These are phyloP conservation scores for Diorhabda sublineata DNA, from an alignment of 1,140 invertebrate genomes.

Conservation along the genomic window DNA sequence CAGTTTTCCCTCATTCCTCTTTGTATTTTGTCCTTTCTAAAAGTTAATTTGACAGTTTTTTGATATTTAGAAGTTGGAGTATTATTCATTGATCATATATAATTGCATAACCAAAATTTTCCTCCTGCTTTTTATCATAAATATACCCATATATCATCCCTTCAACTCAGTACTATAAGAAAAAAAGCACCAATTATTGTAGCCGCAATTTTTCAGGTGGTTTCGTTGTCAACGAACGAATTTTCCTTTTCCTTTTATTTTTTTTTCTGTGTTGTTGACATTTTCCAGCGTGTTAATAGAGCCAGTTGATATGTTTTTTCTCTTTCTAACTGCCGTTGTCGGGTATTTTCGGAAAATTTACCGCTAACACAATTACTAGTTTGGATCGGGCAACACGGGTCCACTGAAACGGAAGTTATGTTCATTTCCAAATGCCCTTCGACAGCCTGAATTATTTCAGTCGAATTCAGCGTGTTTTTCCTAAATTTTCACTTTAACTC, in stretches of 20 bases:
- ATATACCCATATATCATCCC: no score
- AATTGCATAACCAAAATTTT: no score
- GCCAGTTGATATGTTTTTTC: conserved; percentile 15
- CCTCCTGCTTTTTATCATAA: no score
- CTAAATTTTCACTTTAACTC: not conserved
- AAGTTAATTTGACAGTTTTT: no score
- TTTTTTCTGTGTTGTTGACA: conserved; percentile 13
- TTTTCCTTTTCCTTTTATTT: not conserved
- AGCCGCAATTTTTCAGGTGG: not conserved
- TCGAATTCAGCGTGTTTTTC: conserved; percentile 4
- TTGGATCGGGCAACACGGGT: conserved; percentile 41
- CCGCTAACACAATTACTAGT: conserved; percentile 43
- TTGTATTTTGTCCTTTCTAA: no score
- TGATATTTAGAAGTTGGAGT: no score
- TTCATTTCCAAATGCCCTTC: conserved; percentile 38
- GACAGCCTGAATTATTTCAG: conserved; percentile 37
- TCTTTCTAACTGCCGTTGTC: conserved; percentile 28
- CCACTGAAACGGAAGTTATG: conserved; percentile 41
- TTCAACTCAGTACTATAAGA: not conserved
- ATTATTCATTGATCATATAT: no score
- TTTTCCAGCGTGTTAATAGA: conserved; percentile 21
- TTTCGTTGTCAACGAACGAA: not conserved
- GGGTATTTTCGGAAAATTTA: conserved; percentile 39
- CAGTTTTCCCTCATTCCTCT: no score
- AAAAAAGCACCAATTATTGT: not conserved